Base-by-base conservation (phyloP, 2,113 vertebrate genomes). In the Nibea coibor region DNA sequence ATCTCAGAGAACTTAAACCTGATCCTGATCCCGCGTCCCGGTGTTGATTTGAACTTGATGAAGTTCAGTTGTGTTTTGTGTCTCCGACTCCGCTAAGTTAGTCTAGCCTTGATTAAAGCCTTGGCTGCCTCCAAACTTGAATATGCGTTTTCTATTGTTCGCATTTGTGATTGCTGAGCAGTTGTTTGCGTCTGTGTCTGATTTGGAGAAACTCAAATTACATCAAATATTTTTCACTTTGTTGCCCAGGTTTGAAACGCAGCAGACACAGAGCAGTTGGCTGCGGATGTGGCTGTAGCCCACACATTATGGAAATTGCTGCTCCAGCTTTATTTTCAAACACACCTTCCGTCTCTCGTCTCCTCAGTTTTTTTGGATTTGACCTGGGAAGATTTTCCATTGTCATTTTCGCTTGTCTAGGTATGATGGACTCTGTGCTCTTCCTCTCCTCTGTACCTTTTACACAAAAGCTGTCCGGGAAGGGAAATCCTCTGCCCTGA, bases 401-500 rank as follows among this genome's bases (percentile, higher is more conserved):
- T 79, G 87, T 84, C 89, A 81, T 92, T 87, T 79, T 88, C 50
- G 51, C 20, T 65, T 43, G 51, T 83, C 62, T 24, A 57, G 57
- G 47, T 72, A 50, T 81, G 82, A 90, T 75, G 89, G 50, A 91
- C 69, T 26, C 63, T 72, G 24, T 70, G 24, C 58, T 83, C 87
- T 92, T 90, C 87, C 86, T 81, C 78, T 86, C 20, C 50, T 72
- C 72, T 82, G 73, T 87, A 84, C 88, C 69, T 91, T 83, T 72
- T 79, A 89, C 75, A 88, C 88, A 89, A 82, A 89, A 78, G 63
- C 66, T 89, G 82, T 80, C 75, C 65, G 31, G 64, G 64, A 88
- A 81, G 78, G 94, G 93, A 94, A 91, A 93, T 94, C 93, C 93
- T 94, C 64, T 83, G 67, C 71, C 80, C 80, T 72, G 86, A 82